Evolutionary conservation across 2,797 vertebrate species (phyloP), one percentile per base, ranked within the genome.

Genomic region (Tarsius wallacei): DNA sequence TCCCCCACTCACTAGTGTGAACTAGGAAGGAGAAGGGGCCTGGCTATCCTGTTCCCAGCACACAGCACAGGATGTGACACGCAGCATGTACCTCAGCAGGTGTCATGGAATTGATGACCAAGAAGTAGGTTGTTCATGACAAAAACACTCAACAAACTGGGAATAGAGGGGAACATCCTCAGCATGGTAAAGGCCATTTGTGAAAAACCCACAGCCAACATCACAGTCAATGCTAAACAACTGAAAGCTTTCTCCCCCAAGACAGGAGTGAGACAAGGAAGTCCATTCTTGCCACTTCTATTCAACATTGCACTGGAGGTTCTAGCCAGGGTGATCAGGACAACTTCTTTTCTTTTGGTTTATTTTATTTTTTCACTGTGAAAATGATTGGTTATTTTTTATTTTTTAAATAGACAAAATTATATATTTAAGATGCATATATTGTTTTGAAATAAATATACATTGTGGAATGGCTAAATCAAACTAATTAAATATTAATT

Each of bases 321-420:
- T 77, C 57, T 21, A 66, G 53, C 17, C 26, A 68, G 26, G 49
- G 22, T 19, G 53, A 55, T 63, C 6, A 12, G 68, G 55, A 55
- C 36, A 82, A 22, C 61, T 76, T 82, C 61, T 64, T 61, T 70
- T 49, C 22, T 78, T 49, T 68, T 68, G 57, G 19, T 22, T 59
- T 59, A 7, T 59, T n/a, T 68, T 70, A 33, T 21, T 55, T 78
- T 55, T 55, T 42, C 24, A 57, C 16, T 63, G 26, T 88, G 66
- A 88, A 74, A 81, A 73, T 55, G n/a, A 88, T 55, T 70, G 33
- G 47, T 63, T 88, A 53, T 61, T 88, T 76, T 76, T 21, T 24
- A 80, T 33, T 47, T 55, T 82, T 94, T 80, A 47, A 87, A 80
- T 71, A 36, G 55, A 81, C 64, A 87, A 71, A 70, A 42, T 88